A percentile compares a stretch with the other conserved stretches of the same genome.
Conservation (phyloP, 2,113 vertebrate genomes). For the Neolamprologus fasciatus region DNA sequence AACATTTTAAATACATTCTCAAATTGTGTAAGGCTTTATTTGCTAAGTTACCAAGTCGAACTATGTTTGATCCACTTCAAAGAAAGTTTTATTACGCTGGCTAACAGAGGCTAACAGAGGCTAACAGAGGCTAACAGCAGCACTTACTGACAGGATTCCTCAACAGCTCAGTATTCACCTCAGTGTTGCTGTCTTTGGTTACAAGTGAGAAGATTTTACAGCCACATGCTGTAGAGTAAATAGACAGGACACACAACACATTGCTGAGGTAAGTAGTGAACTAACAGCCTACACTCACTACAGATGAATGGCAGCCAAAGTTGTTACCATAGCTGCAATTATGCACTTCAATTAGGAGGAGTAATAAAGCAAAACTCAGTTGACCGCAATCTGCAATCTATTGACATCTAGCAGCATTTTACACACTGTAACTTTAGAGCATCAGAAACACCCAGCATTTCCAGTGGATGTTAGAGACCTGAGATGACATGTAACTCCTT, state of each 20-base stretch:
- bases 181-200: neutral
- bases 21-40: neutral
- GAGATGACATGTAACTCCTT: neutral
- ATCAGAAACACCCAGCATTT: neutral
- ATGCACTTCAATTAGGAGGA: neutral
- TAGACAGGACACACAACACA: neutral
- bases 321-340: neutral
- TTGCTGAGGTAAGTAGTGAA: neutral
- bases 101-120: neutral
- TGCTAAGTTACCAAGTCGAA: neutral
- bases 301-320: neutral
- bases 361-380: neutral
- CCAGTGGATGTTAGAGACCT: neutral
- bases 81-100: neutral
- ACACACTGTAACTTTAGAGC: neutral
- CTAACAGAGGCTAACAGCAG: neutral
- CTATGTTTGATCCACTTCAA: neutral
- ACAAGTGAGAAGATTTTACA: neutral
- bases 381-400: neutral
- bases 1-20: fast-evolving
- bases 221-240: neutral
- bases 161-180: neutral
- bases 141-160: neutral
- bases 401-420: neutral
- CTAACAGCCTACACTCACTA: neutral